Conservation (phyloP, 1,140 invertebrate genomes). For the Drosophila sulfurigaster region DNA sequence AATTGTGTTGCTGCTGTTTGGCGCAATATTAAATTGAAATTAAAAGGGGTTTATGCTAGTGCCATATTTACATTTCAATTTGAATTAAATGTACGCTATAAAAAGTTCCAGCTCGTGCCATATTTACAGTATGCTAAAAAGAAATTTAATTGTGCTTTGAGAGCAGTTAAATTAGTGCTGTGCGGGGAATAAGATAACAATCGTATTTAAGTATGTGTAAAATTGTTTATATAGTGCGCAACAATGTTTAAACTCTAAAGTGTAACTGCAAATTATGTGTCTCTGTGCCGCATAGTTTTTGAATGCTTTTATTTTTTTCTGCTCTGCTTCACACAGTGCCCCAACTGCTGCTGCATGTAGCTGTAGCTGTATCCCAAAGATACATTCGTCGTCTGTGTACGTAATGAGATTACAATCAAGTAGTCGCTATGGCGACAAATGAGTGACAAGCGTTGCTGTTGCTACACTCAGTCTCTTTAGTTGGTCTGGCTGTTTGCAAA, state of each 20-base stretch:
- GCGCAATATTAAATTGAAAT: background rate
- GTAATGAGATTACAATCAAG: conserved; percentile 79
- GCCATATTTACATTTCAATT: background rate
- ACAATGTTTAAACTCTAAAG: conserved; percentile 42
- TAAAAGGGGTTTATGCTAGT: too few species aligned
- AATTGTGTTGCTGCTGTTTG: background rate
- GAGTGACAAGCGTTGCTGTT: conserved; percentile 59
- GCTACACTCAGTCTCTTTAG: conserved; percentile 2
- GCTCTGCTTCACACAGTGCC: conserved; percentile 67
- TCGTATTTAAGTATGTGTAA: conserved; percentile 10
- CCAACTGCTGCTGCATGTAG: conserved; percentile 26
- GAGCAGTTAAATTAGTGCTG: background rate
- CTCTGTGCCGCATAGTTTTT: conserved; percentile 65
- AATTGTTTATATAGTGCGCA: conserved; percentile 63
- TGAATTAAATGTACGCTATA: background rate
- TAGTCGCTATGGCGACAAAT: conserved; percentile 65
- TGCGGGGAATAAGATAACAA: background rate
- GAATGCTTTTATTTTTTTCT: conserved; percentile 65
- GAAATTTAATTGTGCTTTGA: conserved; percentile 38
- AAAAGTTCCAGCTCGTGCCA: background rate
- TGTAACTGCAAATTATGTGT: conserved; percentile 41
- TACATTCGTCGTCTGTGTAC: conserved; percentile 39
- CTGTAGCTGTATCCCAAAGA: conserved; percentile 30
- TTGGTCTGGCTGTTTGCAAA: conserved; percentile 10
- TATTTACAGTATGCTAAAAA: background rate